Evolutionary conservation across 2,113 vertebrate genomes (phyloP), one percentile per base, ranked within the genome.

Genomic region (Miniopterus natalensis): DNA sequence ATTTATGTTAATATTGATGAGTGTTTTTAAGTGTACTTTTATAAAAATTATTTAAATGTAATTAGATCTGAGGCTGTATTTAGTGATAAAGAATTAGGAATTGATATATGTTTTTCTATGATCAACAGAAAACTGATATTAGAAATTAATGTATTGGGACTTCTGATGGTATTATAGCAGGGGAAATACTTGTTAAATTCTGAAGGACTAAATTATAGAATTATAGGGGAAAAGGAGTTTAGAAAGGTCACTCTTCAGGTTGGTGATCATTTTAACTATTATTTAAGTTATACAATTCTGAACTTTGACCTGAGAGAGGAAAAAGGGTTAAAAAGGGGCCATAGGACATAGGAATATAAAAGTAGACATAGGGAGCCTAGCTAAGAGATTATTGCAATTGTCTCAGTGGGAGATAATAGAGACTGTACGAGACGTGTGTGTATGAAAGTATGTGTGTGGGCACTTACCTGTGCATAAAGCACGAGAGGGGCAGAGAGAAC

Each of bases 1-100:
- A 92, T 97, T 95, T 97, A 97, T 98, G 97, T 97, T 98, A 97
- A 95, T 87, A 57, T 97, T 98, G 80, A 92, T 98, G 95, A 98
- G 84, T 97, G 87, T 57, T 0, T 95, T 98, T 97, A 96, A 97
- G 97, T 98, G 73, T 92, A 93, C 59, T 95, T 71, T 89, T 95
- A 83, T 92, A 97, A 97, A 98, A 98, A 96, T 97, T 71, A 97
- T 95, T 98, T 93, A 85, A 97, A 98, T 96, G 75, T 97, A 97
- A 97, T 96, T 97, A 97, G 86, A 97, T 97, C 98, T 97, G 96
- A 93, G 96, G 85, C 78, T 98, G 36, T 94, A 91, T 95, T 97
- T 94, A 90, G 5, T 96, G 93, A 97, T 97, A 78, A 63, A 97
- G 75, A 93, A 92, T 88, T 95, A 66, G 92, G 94, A 96, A 97